Conservation (phyloP, 2,888 invertebrate species). For the Cepaea hortensis region DNA sequence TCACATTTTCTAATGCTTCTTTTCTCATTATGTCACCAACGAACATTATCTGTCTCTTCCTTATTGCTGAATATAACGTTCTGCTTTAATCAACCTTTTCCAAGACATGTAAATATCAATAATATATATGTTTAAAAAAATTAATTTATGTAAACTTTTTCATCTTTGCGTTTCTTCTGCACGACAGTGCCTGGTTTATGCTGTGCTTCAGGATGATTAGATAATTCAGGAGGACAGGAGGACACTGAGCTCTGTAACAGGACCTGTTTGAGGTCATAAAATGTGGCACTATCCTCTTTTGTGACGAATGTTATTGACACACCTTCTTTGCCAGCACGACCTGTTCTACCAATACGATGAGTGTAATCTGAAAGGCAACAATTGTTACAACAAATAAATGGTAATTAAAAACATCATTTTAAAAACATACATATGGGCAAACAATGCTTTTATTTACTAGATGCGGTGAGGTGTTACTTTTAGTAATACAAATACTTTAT, state of each 20-base stretch:
- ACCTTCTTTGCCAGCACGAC: constrained; percentile 98
- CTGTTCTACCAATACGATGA: constrained; percentile 97
- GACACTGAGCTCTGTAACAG: constrained; percentile 90
- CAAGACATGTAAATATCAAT: too few species aligned
- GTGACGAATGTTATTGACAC: constrained; percentile 97
- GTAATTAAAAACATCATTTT: not conserved
- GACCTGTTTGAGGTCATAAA: constrained; percentile 97
- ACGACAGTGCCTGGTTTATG: constrained; percentile 96
- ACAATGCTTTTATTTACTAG: too few species aligned
- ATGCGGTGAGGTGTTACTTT: too few species aligned
- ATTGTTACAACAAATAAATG: not conserved
- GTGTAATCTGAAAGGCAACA: constrained; percentile 81
- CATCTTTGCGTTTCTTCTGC: constrained; percentile 82
- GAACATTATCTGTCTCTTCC: too few species aligned
- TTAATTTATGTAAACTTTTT: constrained; percentile 64
- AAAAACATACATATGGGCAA: too few species aligned
- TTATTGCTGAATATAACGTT: too few species aligned
- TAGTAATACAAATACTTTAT: too few species aligned
- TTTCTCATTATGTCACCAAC: too few species aligned
- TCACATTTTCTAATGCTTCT: too few species aligned
- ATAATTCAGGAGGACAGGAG: constrained; percentile 94
- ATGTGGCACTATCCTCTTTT: constrained; percentile 94
- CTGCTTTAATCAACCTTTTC: too few species aligned
- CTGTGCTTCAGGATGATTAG: constrained; percentile 98
- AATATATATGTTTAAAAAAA: not conserved